Percentiles rank a stretch among this genome's conserved stretches.
Conservation (phyloP, 2,888 invertebrate species). For the Sphaerophoria rueppellii region DNA sequence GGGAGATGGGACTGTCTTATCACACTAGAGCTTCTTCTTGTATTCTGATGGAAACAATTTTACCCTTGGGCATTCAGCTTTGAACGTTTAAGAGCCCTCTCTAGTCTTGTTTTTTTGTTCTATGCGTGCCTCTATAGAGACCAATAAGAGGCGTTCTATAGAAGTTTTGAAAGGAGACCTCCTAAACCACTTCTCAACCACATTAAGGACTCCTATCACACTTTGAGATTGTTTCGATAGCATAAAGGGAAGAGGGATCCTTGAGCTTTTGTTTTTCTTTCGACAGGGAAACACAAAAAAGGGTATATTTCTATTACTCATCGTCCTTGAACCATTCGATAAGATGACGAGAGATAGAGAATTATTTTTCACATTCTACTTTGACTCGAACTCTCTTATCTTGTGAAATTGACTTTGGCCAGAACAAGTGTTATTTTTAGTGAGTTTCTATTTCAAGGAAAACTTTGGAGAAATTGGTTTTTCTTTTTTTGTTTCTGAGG, state of each 20-base stretch:
- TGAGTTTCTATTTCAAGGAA: background rate
- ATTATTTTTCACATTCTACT: conserved; percentile 25
- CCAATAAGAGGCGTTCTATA: background rate
- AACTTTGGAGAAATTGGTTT: background rate
- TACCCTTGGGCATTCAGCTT: background rate
- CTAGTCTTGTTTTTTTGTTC: background rate
- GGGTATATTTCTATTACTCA: background rate
- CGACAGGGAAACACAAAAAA: background rate
- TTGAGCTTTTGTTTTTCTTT: conserved; percentile 26
- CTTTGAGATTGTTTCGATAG: conserved; percentile 22
- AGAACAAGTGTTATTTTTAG: conserved; percentile 19
- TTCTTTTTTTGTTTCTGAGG: background rate
- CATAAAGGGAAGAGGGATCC: background rate
- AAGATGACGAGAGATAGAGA: background rate
- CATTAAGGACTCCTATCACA: background rate
- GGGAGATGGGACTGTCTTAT: conserved; percentile 27
- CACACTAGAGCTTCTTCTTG: conserved; percentile 27
- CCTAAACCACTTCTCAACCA: background rate
- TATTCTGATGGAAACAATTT: conserved; percentile 2
- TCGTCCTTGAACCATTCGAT: background rate
- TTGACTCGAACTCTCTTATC: background rate
- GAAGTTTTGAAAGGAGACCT: conserved; percentile 14
- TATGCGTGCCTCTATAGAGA: background rate
- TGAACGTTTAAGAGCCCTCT: background rate
- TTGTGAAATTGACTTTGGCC: conserved; percentile 7